Conservation (phyloP, 1,140 invertebrate genomes). For the Temnothorax nylanderi region DNA sequence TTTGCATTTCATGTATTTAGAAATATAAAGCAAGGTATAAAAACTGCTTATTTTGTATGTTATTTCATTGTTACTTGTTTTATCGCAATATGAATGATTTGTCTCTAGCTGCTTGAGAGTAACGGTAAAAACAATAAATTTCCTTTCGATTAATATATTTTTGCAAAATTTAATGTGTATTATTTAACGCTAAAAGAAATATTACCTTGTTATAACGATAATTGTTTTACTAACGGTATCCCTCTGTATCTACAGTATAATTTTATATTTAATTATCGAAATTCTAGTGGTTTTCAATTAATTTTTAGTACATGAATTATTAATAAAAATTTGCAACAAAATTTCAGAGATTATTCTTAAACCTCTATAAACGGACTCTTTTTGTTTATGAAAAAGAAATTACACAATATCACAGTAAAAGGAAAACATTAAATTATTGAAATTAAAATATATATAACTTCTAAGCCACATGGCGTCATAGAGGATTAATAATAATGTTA, state of each 20-base stretch:
- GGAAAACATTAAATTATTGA: neutral
- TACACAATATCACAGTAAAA: neutral
- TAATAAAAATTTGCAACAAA: conserved; percentile 20
- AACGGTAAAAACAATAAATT: neutral
- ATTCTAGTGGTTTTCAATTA: conserved; percentile 28
- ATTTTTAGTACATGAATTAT: neutral
- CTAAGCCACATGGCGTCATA: neutral
- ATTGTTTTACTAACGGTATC: conserved; percentile 13
- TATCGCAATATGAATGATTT: neutral
- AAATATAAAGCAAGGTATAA: neutral
- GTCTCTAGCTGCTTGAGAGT: neutral
- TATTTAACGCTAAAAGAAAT: conserved; percentile 6
- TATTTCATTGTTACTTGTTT: neutral
- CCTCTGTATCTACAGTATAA: neutral
- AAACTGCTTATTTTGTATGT: conserved; percentile 10
- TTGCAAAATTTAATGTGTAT: conserved; percentile 18
- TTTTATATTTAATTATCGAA: neutral
- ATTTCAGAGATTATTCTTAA: neutral
- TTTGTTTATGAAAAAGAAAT: neutral
- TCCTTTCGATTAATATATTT: neutral
- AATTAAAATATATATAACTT: neutral
- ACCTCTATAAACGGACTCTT: neutral
- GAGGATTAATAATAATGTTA: conserved; percentile 4
- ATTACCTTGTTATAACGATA: conserved; percentile 4
- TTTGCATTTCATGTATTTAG: conserved; percentile 12